Evolutionary conservation across 2,113 vertebrate species (phyloP).

Genomic region (Rhegmatorhina hoffmannsi): DNA sequence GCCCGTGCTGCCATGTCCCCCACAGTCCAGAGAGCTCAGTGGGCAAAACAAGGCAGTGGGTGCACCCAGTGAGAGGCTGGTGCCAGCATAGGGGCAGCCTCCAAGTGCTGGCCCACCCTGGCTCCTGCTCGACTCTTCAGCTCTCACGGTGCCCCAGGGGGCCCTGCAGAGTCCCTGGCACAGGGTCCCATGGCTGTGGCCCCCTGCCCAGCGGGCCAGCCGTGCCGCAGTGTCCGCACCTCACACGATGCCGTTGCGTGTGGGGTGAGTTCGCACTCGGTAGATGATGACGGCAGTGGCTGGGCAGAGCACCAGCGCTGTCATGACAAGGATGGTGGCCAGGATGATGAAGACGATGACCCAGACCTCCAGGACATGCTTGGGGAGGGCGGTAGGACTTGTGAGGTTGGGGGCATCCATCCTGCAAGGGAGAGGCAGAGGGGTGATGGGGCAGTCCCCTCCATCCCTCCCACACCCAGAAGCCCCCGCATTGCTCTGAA

Average conservation of each 20-base stretch:
- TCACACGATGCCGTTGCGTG: constrained; percentile 69
- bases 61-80: fast-evolving
- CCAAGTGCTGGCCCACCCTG: fast-evolving
- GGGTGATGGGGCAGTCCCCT: background rate
- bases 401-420: constrained; percentile 48
- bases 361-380: constrained; percentile 83
- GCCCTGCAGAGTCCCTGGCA: background rate
- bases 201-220: background rate
- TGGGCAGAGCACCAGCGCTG: constrained; percentile 76
- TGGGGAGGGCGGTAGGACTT: constrained; percentile 48
- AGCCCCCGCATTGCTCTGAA: background rate
- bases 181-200: background rate
- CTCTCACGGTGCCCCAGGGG: fast-evolving
- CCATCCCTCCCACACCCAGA: background rate
- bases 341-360: constrained; percentile 82
- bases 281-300: constrained; percentile 79
- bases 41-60: background rate
- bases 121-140: background rate
- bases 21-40: fast-evolving
- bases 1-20: background rate
- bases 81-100: background rate
- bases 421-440: constrained; percentile 37
- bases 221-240: fast-evolving
- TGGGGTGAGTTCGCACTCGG: constrained; percentile 77
- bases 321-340: constrained; percentile 82